Conservation (phyloP, 2,113 vertebrate species). For the Catharus minimus region DNA sequence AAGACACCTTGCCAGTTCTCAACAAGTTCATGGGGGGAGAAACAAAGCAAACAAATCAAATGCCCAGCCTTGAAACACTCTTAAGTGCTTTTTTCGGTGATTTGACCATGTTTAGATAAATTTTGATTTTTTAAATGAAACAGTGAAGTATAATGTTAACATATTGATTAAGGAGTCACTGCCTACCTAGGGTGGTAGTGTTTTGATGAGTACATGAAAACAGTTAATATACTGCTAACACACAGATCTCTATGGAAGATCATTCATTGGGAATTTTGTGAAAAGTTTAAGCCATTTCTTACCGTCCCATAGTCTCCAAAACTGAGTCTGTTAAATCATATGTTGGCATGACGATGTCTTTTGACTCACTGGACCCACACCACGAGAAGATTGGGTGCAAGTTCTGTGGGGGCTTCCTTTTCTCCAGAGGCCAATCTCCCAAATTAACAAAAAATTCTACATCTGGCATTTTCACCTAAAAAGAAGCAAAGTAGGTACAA, state of each 20-base stretch:
- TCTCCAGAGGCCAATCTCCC: slow-evolving; percentile 98
- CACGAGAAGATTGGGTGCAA: slow-evolving; percentile 95
- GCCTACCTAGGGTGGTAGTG: neutral
- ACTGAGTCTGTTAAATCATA: slow-evolving; percentile 97
- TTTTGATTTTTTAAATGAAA: neutral
- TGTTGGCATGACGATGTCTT: slow-evolving; percentile 96
- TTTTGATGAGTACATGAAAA: neutral
- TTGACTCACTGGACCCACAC: slow-evolving; percentile 93
- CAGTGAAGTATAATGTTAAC: neutral
- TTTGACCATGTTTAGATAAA: neutral
- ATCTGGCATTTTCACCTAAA: slow-evolving; percentile 90
- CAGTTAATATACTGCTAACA: neutral
- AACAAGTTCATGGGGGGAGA: neutral
- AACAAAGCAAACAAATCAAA: neutral
- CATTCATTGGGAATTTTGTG: neutral
- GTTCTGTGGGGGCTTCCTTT: slow-evolving; percentile 79
- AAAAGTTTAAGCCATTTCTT: slow-evolving; percentile 37
- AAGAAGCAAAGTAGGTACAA: neutral
- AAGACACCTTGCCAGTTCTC: neutral
- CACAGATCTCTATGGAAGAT: neutral
- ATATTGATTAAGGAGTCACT: neutral
- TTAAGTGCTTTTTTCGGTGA: neutral
- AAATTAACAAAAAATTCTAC: slow-evolving; percentile 97
- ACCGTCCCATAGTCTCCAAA: slow-evolving; percentile 97
- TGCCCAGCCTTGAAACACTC: neutral